These are phyloP conservation scores for Arremon aurantiirostris DNA, from an alignment of 2,797 vertebrate genomes.

Conservation along the genomic window DNA sequence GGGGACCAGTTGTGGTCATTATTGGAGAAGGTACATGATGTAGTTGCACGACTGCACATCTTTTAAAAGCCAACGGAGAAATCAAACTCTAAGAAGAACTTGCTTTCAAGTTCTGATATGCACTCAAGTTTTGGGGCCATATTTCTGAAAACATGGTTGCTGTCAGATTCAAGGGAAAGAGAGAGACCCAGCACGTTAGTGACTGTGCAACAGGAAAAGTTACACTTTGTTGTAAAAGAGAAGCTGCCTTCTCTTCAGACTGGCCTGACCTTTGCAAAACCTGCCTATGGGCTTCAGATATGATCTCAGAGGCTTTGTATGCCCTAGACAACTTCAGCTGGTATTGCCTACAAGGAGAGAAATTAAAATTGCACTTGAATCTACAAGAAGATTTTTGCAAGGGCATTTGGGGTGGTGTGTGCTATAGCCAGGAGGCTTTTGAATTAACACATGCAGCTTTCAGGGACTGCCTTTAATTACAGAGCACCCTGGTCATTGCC, in stretches of 20 bases:
- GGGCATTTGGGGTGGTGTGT: slow-evolving; percentile 27
- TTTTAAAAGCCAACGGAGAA: slow-evolving; percentile 60
- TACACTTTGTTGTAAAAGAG: not conserved
- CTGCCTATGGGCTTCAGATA: slow-evolving; percentile 47
- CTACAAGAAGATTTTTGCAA: slow-evolving; percentile 45
- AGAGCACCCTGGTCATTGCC: slow-evolving; percentile 45
- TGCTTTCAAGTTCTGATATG: slow-evolving; percentile 60
- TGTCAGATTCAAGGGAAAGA: slow-evolving; percentile 6
- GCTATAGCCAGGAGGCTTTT: slow-evolving; percentile 51
- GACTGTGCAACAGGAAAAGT: not conserved
- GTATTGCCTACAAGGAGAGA: slow-evolving; percentile 56
- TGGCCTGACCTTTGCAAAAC: slow-evolving; percentile 10
- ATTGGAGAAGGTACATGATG: slow-evolving; percentile 52
- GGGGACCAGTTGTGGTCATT: slow-evolving; percentile 73
- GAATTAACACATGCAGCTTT: slow-evolving; percentile 44
- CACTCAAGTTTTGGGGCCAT: not conserved
- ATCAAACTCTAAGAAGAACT: slow-evolving; percentile 43
- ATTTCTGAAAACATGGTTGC: slow-evolving; percentile 22
- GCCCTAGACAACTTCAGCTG: slow-evolving; percentile 44
- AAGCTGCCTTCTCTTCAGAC: not conserved
- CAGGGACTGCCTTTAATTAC: slow-evolving; percentile 62
- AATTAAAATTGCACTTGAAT: slow-evolving; percentile 58
- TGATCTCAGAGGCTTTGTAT: slow-evolving; percentile 11
- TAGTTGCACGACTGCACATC: slow-evolving; percentile 71
- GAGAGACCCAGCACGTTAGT: not conserved